Evolutionary conservation across 2,113 vertebrate species (phyloP), one percentile per base, ranked within the genome.

Genomic region (Oreotrochilus melanogaster): DNA sequence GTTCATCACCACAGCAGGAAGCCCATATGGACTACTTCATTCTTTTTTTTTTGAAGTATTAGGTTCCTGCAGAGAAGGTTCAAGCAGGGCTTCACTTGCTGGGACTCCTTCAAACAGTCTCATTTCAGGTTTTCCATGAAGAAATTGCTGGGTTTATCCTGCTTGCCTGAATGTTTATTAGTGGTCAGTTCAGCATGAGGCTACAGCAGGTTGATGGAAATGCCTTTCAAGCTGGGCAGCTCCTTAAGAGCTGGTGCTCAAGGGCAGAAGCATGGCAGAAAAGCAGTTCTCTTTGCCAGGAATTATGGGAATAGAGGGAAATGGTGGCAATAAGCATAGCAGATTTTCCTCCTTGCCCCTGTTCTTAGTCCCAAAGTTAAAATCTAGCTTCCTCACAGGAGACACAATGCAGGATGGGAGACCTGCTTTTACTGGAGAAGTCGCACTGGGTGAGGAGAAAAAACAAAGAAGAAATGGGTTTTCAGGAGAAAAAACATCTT

Each of bases 171-270:
- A 65, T 16, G 39, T 8, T 8, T 22, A 10, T 11, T 21, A 30
- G 28, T 42, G 50, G 35, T 60, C 0, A 0, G 1, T 30, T 75
- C 67, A 43, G 58, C 30, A 8, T 17, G 7, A 25, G 30, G 54
- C 18, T 2, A 1, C 5, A 22, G 50, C 50, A 65, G 60, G 19
- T 16, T 2, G 7, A 56, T 24, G 27, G 28, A 76, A 14, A 33
- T 72, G 17, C 14, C 39, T 53, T 70, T 53, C 1, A 0, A 73
- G 23, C 23, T 3, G 28, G 22, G 39, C 67, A 64, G 21, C 1
- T 70, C 47, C 74, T 67, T 24, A 10, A 48, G 60, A 10, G 51
- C 42, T 71, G 33, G 16, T 80, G 80, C 39, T 73, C 50, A 61
- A 42, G 42, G 33, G n/a, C 18, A 48, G 35, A 21, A 25, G 11